Conservation (phyloP, 1,140 invertebrate species). For the Drosophila navojoa region DNA sequence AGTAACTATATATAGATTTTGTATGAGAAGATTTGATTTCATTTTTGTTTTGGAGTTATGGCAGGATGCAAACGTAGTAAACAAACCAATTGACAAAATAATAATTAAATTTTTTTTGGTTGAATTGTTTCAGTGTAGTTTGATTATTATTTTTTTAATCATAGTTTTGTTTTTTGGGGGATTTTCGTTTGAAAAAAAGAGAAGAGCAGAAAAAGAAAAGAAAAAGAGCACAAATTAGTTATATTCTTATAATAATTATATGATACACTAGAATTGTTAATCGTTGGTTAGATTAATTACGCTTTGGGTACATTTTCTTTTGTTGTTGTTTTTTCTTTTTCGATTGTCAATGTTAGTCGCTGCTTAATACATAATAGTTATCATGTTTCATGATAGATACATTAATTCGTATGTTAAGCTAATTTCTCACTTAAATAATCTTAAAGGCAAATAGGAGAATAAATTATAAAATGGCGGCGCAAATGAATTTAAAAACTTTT, state of each 20-base stretch:
- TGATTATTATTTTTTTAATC: slow-evolving; percentile 18
- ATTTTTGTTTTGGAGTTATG: slow-evolving; percentile 34
- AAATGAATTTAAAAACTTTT: slow-evolving; percentile 57
- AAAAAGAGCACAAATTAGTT: slow-evolving; percentile 84
- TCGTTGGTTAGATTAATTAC: slow-evolving; percentile 62
- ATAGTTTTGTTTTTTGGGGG: slow-evolving; percentile 19
- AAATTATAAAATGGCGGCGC: slow-evolving; percentile 71
- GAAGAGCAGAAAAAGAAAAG: slow-evolving; percentile 84
- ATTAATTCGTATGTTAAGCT: slow-evolving; percentile 56
- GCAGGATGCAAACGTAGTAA: slow-evolving; percentile 72
- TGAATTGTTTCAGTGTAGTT: slow-evolving; percentile 30
- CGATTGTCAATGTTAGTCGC: slow-evolving; percentile 49
- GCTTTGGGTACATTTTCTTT: slow-evolving; percentile 20
- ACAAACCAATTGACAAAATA: slow-evolving; percentile 64
- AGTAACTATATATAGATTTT: slow-evolving; percentile 90
- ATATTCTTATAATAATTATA: slow-evolving; percentile 73
- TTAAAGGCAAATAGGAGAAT: slow-evolving; percentile 49
- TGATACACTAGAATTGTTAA: slow-evolving; percentile 74
- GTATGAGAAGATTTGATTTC: slow-evolving; percentile 32
- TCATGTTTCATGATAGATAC: slow-evolving; percentile 37
- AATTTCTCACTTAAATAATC: slow-evolving; percentile 59
- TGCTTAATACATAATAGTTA: slow-evolving; percentile 54
- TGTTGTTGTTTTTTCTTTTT: slow-evolving; percentile 17
- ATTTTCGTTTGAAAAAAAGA: slow-evolving; percentile 73
- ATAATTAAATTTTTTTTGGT: slow-evolving; percentile 47